Evolutionary conservation across 2,888 invertebrate species (phyloP).

Genomic region (Portevinia maculata): DNA sequence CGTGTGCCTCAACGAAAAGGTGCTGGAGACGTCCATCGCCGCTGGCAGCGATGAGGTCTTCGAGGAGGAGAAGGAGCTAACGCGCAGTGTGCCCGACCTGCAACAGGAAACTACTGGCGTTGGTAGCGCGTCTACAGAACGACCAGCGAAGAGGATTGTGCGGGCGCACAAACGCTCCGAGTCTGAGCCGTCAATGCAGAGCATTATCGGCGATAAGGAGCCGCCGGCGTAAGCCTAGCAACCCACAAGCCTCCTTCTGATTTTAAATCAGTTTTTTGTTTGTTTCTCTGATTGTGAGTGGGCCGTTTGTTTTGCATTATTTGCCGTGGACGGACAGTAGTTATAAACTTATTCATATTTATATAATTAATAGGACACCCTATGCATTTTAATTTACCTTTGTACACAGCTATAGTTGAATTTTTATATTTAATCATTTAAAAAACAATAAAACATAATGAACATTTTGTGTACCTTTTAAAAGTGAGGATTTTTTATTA

Average conservation of each 20-base stretch:
- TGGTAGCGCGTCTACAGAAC: slow-evolving; percentile 67
- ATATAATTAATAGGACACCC: slow-evolving; percentile 37
- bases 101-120: slow-evolving; percentile 72
- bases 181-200: slow-evolving; percentile 82
- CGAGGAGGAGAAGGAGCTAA: slow-evolving; percentile 80
- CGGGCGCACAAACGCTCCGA: slow-evolving; percentile 82
- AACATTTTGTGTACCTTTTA: too few species aligned
- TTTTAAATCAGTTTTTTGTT: slow-evolving; percentile 38
- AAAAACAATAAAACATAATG: background rate
- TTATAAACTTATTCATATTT: slow-evolving; percentile 50
- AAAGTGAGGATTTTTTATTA: too few species aligned
- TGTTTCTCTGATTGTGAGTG: background rate
- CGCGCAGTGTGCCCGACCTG: slow-evolving; percentile 82
- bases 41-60: slow-evolving; percentile 77
- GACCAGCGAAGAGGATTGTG: slow-evolving; percentile 75
- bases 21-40: slow-evolving; percentile 83
- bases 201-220: slow-evolving; percentile 77
- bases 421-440: slow-evolving; percentile 34
- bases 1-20: slow-evolving; percentile 91
- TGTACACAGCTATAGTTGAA: slow-evolving; percentile 33
- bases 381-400: slow-evolving; percentile 43
- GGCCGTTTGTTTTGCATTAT: slow-evolving; percentile 7
- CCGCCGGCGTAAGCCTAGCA: slow-evolving; percentile 73
- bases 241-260: slow-evolving; percentile 21
- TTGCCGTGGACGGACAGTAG: slow-evolving; percentile 20